These are phyloP conservation scores for Festucalex cinctus DNA, from an alignment of 2,113 vertebrate species.

Conservation along the genomic window DNA sequence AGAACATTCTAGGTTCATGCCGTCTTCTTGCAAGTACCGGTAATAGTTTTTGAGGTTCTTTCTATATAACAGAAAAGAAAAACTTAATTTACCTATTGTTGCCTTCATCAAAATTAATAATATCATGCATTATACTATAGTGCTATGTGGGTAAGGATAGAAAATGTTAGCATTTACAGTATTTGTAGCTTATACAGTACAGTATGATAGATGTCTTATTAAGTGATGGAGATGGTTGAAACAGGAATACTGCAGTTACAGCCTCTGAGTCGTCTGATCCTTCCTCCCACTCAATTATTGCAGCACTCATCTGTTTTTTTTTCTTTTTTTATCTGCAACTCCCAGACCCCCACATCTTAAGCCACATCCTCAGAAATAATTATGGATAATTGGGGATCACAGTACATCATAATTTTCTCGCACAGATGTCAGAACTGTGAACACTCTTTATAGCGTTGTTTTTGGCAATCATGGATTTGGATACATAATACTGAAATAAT, in stretches of 20 bases:
- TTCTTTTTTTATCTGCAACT: slow-evolving; percentile 20
- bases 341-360: slow-evolving; percentile 5
- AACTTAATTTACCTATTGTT: neutral
- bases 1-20: neutral
- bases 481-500: neutral
- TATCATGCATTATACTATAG: neutral
- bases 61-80: neutral
- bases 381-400: neutral
- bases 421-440: neutral
- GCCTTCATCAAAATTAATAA: neutral
- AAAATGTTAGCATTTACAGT: slow-evolving; percentile 7
- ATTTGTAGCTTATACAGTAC: neutral
- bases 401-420: neutral
- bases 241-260: slow-evolving; percentile 28
- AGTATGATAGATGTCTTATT: slow-evolving; percentile 6
- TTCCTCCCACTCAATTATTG: slow-evolving; percentile 46
- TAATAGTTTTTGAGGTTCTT: too few species aligned
- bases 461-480: neutral
- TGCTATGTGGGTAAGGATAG: slow-evolving; percentile 1
- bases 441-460: neutral
- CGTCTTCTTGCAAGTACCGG: neutral
- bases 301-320: slow-evolving; percentile 29
- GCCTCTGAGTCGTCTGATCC: slow-evolving; percentile 40
- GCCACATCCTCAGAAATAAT: slow-evolving; percentile 4
- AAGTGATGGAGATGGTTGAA: slow-evolving; percentile 21